These are phyloP conservation scores for Lepus oiostolus DNA, from an alignment of 2,797 vertebrate genomes.

Conservation along the genomic window DNA sequence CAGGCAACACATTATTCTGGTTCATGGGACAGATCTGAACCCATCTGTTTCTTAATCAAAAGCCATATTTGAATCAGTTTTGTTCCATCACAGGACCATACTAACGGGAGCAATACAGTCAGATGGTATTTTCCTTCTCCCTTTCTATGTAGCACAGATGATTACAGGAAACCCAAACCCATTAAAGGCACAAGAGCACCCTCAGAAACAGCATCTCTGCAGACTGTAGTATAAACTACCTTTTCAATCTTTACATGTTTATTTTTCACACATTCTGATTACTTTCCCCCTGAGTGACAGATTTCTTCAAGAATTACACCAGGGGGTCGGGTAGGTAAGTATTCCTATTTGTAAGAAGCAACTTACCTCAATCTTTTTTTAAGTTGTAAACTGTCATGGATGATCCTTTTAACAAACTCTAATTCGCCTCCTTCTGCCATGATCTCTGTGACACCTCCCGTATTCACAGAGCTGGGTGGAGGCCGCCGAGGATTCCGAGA, in stretches of 20 bases:
- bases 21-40: constrained; percentile 83
- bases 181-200: constrained; percentile 12
- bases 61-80: constrained; percentile 84
- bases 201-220: constrained; percentile 22
- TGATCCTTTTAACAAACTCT: constrained; percentile 99
- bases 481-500: constrained; percentile 97
- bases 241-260: constrained; percentile 25
- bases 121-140: constrained; percentile 69
- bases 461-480: constrained; percentile 98
- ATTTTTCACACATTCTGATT: constrained; percentile 48
- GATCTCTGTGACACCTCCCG: constrained; percentile 98
- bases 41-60: constrained; percentile 89
- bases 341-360: background rate
- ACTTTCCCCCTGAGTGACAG: constrained; percentile 21
- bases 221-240: background rate
- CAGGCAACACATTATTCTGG: constrained; percentile 84
- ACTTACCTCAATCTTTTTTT: constrained; percentile 95
- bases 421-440: constrained; percentile 99
- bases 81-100: constrained; percentile 58
- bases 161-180: constrained; percentile 60
- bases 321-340: background rate
- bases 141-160: constrained; percentile 28
- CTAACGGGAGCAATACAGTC: constrained; percentile 70
- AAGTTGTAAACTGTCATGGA: constrained; percentile 98
- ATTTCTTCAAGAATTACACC: constrained; percentile 48